Evolutionary conservation across 2,888 invertebrate species (phyloP), one percentile per base, ranked within the genome.

Genomic region (Hermaeophaga mercurialis): DNA sequence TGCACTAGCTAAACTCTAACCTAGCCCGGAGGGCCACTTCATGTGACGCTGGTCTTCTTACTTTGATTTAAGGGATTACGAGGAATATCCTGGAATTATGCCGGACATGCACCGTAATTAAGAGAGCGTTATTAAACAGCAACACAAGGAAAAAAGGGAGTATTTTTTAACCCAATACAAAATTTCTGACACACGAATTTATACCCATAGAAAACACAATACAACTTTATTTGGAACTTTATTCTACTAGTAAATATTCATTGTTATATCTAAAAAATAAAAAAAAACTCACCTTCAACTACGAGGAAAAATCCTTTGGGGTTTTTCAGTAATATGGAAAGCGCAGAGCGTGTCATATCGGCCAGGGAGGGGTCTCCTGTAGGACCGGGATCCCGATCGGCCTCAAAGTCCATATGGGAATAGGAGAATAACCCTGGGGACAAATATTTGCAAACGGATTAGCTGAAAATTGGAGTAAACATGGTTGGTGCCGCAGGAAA

Each of bases 401-500:
- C 87, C 65, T 89, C 88, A 72, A 89, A 90, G 70, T 88, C 88
- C 88, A 90, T 86, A 74, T 90, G 89, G 14, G 89, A 89, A 72
- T 89, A 88, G 63, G 88, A 84, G 73, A 90, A 89, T 62, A 89
- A 76, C 67, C 89, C 89, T 89, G 74, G 36, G 60, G 58, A 50
- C 58, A 62, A 60, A 63, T 56, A 56, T 36, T 43, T 48, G 55
- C 49, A 55, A 43, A 44, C 34, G 12, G 38, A 47, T 58, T 57
- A 55, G 49, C 55, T 48, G 53, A 53, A 33, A 54, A 46, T 11
- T 26, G 52, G 50, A 50, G 46, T 11, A 43, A 45, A 44, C 47
- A 31, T 26, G 24, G 19, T 9, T 12, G 18, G 14, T 24, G 36
- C 3, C 9, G 28, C 28, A n/a, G n/a, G 28, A n/a, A 28, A 28